Evolutionary conservation across 2,797 vertebrate species (phyloP).

Genomic region (Silurus lanzhouensis): DNA sequence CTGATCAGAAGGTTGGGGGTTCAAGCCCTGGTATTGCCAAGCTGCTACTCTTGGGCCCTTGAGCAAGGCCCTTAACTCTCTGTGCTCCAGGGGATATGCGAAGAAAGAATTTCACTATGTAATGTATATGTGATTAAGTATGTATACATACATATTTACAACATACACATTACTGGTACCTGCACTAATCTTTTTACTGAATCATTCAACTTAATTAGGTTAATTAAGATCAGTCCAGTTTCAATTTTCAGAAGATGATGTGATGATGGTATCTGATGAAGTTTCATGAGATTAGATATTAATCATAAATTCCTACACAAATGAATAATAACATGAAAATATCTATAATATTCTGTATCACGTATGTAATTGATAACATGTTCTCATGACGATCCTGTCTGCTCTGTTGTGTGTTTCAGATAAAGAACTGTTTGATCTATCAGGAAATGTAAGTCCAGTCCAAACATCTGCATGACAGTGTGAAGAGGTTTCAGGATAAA

Average conservation of each 20-base stretch:
- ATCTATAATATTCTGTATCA: background rate
- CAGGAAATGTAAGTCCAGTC: conserved; percentile 50
- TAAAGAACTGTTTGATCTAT: conserved; percentile 37
- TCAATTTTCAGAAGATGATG: background rate
- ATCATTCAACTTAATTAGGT: background rate
- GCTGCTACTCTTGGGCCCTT: too few relatives aligned
- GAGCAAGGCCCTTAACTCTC: too few relatives aligned
- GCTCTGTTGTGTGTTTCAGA: conserved; percentile 24
- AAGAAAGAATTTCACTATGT: too few relatives aligned
- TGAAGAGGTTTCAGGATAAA: background rate
- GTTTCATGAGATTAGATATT: background rate
- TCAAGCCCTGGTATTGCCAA: too few relatives aligned
- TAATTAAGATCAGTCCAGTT: background rate
- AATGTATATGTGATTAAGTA: too few relatives aligned
- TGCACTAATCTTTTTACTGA: background rate
- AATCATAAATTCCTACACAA: background rate
- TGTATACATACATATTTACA: too few relatives aligned
- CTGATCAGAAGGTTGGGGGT: too few relatives aligned
- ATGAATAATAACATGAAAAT: background rate
- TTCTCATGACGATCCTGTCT: background rate
- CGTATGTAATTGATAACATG: too few relatives aligned
- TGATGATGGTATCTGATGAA: background rate
- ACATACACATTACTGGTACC: background rate
- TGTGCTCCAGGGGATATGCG: too few relatives aligned
- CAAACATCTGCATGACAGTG: background rate